These are phyloP conservation scores for Caenorhabditis sulstoni DNA, from an alignment of 2,888 invertebrate species.

Conservation along the genomic window DNA sequence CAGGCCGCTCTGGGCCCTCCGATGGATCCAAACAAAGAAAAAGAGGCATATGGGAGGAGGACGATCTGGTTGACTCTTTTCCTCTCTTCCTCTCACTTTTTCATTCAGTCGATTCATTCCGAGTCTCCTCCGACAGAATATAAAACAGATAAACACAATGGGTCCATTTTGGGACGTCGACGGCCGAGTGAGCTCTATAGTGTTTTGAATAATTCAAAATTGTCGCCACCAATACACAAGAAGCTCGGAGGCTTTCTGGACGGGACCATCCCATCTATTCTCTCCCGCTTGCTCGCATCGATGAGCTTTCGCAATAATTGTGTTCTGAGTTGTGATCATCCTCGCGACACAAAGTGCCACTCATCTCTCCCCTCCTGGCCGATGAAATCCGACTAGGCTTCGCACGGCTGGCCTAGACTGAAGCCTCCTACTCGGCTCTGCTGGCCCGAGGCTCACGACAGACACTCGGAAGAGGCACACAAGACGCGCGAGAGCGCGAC, in stretches of 20 bases:
- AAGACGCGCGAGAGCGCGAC: constrained; percentile 1
- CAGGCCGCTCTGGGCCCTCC: constrained; percentile 21
- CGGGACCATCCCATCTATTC: background rate
- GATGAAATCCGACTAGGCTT: constrained; percentile 46
- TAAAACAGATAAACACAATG: constrained; percentile 50
- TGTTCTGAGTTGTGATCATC: constrained; percentile 40
- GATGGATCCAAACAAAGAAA: constrained; percentile 36
- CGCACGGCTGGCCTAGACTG: constrained; percentile 26
- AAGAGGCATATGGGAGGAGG: constrained; percentile 16
- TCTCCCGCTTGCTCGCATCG: background rate
- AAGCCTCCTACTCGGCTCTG: background rate
- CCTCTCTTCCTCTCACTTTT: background rate
- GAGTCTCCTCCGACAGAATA: constrained; percentile 26
- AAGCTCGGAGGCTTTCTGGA: constrained; percentile 1
- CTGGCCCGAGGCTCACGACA: constrained; percentile 1
- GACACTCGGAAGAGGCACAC: background rate
- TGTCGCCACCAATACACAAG: constrained; percentile 35
- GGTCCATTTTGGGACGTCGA: constrained; percentile 44
- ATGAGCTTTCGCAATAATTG: constrained; percentile 28
- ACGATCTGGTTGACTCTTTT: constrained; percentile 13
- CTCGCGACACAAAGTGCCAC: constrained; percentile 38
- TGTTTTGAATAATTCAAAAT: constrained; percentile 43
- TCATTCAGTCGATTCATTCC: too few species aligned
- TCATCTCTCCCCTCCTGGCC: constrained; percentile 6
- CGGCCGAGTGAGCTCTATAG: constrained; percentile 5